phyloP scores from a whole-genome alignment of 2,113 vertebrate genomes.

The Felis catus region F.catus_Fca126_mat1.0 CM031419.1:193531501-193532000 shows the following conservation, averaged over 20 bases:
- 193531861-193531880: background rate
- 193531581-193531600: background rate
- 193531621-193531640: background rate
- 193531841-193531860: background rate
- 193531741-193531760: background rate
- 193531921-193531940: background rate
- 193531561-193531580: background rate
- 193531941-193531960: background rate
- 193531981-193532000: background rate
- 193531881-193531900: background rate
- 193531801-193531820: background rate
- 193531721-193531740: background rate
- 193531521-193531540: background rate
- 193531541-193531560: background rate
- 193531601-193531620: background rate
- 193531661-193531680: background rate
- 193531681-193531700: background rate
- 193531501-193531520: background rate
- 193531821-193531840: background rate
- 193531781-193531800: background rate
- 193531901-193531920: constrained; percentile 13
- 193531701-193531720: background rate
- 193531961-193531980: background rate
- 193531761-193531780: background rate
- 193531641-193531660: background rate